Evolutionary conservation across 2,113 vertebrate genomes (phyloP), one percentile per base, ranked within the genome.

Genomic region (Sinosuthora webbiana): DNA sequence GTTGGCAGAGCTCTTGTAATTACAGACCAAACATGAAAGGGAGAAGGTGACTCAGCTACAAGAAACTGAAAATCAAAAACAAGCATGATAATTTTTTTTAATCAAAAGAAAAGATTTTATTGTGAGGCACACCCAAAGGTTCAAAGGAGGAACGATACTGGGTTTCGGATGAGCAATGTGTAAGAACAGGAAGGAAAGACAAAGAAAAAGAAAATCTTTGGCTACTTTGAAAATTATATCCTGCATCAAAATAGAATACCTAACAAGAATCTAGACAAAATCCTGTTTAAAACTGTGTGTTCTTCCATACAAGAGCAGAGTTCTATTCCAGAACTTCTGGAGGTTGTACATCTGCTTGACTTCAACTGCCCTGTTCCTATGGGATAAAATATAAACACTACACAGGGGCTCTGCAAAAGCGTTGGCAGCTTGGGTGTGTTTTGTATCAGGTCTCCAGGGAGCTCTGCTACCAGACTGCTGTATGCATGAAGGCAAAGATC

Each of bases 1-100:
- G 68, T 76, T 83, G 87, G 69, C 55, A 70, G 42, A 89, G 71
- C 52, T 59, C 35, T 84, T 68, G 41, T 81, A 95, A 94, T 93
- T 96, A 93, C 44, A 92, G 68, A 90, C 86, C 77, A 96, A 94
- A 87, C 42, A 71, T 44, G 74, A 92, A 94, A 87, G 49, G 20
- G 52, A 94, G 57, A 68, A 71, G 56, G 27, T 94, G 93, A 94
- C 73, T 95, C 93, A 94, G 35, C 52, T 87, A 93, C 35, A 78
- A 77, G 68, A 50, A 95, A 45, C 33, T 56, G 80, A 68, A 91
- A 94, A 73, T n/a, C 7, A 87, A 60, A 64, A 90, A 47, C 25
- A 2, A 7, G 41, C 17, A 64, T 5, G 18, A 59, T 28, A 37
- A 21, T 37, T 67, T 64, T 80, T 88, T 87, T 78, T 1, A 75